A percentile compares a stretch with the other conserved stretches of the same genome.
phyloP scores from a whole-genome alignment of 1,140 invertebrate species.

The Chymomyza costata region DNA sequence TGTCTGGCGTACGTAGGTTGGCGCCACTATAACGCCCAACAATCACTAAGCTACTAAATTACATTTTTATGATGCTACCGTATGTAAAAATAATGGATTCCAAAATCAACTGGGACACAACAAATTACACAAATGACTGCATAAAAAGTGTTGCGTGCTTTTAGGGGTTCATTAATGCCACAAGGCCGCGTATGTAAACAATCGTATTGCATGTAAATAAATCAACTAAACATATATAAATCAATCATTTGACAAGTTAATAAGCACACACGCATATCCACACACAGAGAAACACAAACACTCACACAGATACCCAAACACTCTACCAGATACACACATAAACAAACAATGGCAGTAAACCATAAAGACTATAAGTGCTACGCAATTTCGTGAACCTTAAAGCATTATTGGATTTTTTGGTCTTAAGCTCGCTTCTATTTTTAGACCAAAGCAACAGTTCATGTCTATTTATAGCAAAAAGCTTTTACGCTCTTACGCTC shows the following conservation, averaged over 20 bases:
- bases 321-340: constrained; percentile 17
- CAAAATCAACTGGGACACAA: no score
- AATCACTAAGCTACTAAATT: no score
- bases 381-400: constrained; percentile 48
- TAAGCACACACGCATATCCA: constrained; percentile 48
- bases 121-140: no score
- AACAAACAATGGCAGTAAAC: constrained; percentile 5
- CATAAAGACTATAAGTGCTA: constrained; percentile 13
- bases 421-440: constrained; percentile 46
- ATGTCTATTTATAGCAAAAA: constrained; percentile 56
- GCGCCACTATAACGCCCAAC: no score
- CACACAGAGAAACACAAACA: constrained; percentile 24
- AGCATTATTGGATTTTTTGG: constrained; percentile 60
- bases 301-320: constrained; percentile 14
- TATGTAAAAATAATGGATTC: no score
- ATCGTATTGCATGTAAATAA: no score
- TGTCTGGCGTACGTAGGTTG: no score
- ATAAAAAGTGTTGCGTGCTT: no score
- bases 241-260: constrained; percentile 68
- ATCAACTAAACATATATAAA: no score
- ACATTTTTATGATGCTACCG: no score
- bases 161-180: no score
- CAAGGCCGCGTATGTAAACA: no score
- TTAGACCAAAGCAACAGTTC: constrained; percentile 56
- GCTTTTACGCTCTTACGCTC: constrained; percentile 11